Evolutionary conservation across 2,888 invertebrate species (phyloP), one percentile per base, ranked within the genome.

Genomic region (Diloba caeruleocephala): DNA sequence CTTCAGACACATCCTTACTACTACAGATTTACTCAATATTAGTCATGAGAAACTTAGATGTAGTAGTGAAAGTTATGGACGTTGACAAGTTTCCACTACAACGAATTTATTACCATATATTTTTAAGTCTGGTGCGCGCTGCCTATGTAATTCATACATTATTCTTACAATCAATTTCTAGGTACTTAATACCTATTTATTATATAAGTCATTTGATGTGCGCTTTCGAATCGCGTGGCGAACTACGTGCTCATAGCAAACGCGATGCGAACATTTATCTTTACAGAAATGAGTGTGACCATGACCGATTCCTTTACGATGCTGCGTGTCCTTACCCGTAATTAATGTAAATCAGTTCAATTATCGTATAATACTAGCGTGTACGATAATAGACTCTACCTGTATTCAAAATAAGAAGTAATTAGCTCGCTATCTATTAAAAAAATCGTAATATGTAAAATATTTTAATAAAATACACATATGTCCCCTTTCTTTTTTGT

Each of bases 211-310:
- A 33, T 14, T 34, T 9, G 44, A 37, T 42, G 23, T 46, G 63
- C 48, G 46, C 66, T 62, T 48, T 69, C 71, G 54, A 54, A 53
- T 59, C 28, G 58, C 52, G 56, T 60, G 56, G 62, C 56, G 54
- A 69, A 65, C 37, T 69, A 56, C 32, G 55, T 41, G 12, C 10
- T 60, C 45, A 52, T 61, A 69, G 58, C 39, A 38, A 65, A 55
- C 51, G 52, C 44, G 44, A 60, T 39, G 15, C 36, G 21, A 36
- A 42, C 37, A 39, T 55, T 56, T 44, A 29, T 21, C 57, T 37
- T 43, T 38, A 44, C 33, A 49, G 23, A 56, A 62, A 62, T 55
- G 0, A 50, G 38, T 50, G 25, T 70, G 62, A 56, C 66, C 62
- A 39, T 70, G 62, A 63, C 60, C 58, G 45, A 36, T 53, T 53